Evolutionary conservation across 2,888 invertebrate genomes (phyloP).

Genomic region (Hemistola chrysoprasaria): DNA sequence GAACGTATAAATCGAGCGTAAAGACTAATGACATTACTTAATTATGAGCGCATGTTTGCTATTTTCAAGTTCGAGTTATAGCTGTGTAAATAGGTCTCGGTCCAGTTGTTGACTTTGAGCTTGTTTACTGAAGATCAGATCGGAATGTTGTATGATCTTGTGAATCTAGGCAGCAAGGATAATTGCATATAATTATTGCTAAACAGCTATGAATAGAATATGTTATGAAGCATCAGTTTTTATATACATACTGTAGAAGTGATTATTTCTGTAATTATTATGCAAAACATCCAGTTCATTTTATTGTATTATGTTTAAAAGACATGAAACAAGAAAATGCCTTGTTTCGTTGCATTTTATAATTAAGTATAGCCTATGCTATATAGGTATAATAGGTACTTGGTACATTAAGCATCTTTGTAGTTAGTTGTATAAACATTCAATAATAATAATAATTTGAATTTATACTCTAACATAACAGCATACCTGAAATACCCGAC

Average conservation of each 20-base stretch:
- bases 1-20: slow-evolving; percentile 19
- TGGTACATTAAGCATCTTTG: no score
- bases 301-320: slow-evolving; percentile 2
- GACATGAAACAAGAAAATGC: no score
- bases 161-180: slow-evolving; percentile 14
- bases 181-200: slow-evolving; percentile 19
- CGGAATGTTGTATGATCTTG: slow-evolving; percentile 47
- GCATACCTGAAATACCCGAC: no score
- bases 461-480: no score
- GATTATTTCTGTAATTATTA: slow-evolving; percentile 6
- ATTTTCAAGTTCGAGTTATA: slow-evolving; percentile 52
- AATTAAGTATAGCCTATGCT: no score
- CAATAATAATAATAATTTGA: no score
- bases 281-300: slow-evolving; percentile 1
- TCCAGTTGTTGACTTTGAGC: slow-evolving; percentile 70
- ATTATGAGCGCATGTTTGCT: slow-evolving; percentile 47
- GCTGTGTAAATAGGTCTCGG: slow-evolving; percentile 56
- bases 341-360: no score
- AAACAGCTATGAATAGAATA: slow-evolving; percentile 19
- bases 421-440: no score
- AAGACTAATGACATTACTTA: slow-evolving; percentile 25
- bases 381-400: no score
- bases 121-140: slow-evolving; percentile 64
- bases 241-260: slow-evolving; percentile 5
- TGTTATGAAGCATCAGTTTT: slow-evolving; percentile 6